Evolutionary conservation across 2,113 vertebrate species (phyloP).

Genomic region (Micronisus gabar): DNA sequence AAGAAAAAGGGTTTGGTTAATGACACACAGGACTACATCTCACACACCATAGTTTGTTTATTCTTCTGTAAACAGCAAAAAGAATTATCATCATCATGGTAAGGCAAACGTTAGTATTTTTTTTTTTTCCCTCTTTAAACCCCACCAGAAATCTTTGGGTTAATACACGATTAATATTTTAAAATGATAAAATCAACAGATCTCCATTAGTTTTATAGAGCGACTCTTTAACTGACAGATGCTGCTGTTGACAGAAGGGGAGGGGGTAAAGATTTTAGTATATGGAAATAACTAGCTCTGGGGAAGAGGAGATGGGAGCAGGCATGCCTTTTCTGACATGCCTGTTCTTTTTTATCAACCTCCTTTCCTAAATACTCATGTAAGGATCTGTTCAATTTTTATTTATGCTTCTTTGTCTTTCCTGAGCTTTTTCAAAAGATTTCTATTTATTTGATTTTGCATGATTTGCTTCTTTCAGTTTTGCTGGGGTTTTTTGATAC

Average conservation of each 20-base stretch:
- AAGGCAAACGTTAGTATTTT: slow-evolving; percentile 56
- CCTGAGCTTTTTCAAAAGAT: not conserved
- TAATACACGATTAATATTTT: not conserved
- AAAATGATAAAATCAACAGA: not conserved
- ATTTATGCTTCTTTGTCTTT: not conserved
- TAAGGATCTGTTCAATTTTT: slow-evolving; percentile 2
- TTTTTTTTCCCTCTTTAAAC: not conserved
- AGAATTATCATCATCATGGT: slow-evolving; percentile 73
- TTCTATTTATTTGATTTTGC: not conserved
- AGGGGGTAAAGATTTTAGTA: slow-evolving; percentile 21
- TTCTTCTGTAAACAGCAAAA: slow-evolving; percentile 61
- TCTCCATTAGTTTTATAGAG: not conserved
- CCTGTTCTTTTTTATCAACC: not conserved
- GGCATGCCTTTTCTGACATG: slow-evolving; percentile 49
- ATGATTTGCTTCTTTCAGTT: not conserved
- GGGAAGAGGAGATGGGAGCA: slow-evolving; percentile 53
- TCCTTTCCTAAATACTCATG: not conserved
- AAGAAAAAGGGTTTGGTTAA: slow-evolving; percentile 55
- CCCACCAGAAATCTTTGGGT: not conserved
- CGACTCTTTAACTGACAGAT: not conserved
- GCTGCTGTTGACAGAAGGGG: slow-evolving; percentile 23
- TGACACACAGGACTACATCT: slow-evolving; percentile 32
- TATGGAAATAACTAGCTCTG: slow-evolving; percentile 58
- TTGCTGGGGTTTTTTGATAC: not conserved
- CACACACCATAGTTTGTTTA: slow-evolving; percentile 39